A percentile compares a stretch with the other conserved stretches of the same genome.
These are phyloP conservation scores for Meleagris gallopavo DNA, from an alignment of 2,113 vertebrate species.

Conservation along the genomic window DNA sequence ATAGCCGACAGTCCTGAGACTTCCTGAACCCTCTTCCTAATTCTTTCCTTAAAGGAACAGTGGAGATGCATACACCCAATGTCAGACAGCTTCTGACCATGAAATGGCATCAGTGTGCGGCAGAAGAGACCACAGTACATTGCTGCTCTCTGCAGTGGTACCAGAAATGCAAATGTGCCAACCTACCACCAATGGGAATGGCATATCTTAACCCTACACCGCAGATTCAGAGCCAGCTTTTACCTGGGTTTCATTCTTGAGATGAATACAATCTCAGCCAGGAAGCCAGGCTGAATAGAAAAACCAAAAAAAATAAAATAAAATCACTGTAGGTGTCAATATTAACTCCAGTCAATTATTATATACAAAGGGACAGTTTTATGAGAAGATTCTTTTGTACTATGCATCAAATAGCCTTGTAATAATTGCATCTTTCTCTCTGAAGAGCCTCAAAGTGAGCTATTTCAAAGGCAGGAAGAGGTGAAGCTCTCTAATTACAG, in stretches of 20 bases:
- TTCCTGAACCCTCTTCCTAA: not conserved
- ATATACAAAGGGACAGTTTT: constrained; percentile 17
- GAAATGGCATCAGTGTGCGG: accelerated
- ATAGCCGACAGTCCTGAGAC: not conserved
- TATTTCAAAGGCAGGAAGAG: constrained; percentile 84
- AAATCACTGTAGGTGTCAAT: not conserved
- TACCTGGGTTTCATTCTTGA: not conserved
- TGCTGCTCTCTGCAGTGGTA: not conserved
- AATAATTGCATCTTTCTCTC: constrained; percentile 68
- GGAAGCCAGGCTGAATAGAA: not conserved
- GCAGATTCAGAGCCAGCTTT: not conserved
- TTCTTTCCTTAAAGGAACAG: not conserved
- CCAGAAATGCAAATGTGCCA: accelerated
- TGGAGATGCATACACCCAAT: not conserved
- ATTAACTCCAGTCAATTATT: not conserved
- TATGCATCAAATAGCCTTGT: constrained; percentile 57
- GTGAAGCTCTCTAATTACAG: constrained; percentile 81
- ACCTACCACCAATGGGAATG: too few species aligned
- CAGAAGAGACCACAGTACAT: not conserved
- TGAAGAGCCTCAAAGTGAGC: constrained; percentile 69
- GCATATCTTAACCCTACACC: not conserved
- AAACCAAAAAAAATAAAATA: not conserved
- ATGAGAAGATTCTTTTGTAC: constrained; percentile 57
- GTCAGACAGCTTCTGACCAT: not conserved
- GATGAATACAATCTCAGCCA: not conserved